phyloP scores from a whole-genome alignment of 2,888 invertebrate species.

The Sinodicranocentrus sp. region DNA sequence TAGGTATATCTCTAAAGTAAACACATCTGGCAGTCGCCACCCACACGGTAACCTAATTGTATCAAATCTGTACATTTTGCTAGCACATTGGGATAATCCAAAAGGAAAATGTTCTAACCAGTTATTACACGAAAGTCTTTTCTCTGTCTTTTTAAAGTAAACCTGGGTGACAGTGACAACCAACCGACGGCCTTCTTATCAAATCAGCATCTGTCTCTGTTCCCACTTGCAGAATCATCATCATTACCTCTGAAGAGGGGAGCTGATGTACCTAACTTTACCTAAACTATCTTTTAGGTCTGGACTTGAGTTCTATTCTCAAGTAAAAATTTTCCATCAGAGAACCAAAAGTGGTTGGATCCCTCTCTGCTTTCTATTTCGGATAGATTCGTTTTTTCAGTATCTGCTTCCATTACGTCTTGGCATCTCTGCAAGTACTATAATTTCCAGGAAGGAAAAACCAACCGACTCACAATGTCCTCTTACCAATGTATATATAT shows the following conservation, averaged over 20 bases:
- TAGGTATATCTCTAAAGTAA: too few relatives aligned
- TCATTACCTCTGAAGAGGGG: constrained; percentile 20
- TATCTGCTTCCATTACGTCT: too few relatives aligned
- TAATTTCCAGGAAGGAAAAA: too few relatives aligned
- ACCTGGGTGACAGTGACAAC: constrained; percentile 52
- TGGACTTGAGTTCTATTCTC: too few relatives aligned
- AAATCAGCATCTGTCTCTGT: constrained; percentile 55
- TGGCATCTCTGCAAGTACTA: too few relatives aligned
- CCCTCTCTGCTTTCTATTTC: too few relatives aligned
- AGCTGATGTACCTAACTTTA: not conserved
- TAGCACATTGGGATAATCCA: not conserved
- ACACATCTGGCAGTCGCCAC: too few relatives aligned
- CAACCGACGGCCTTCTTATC: constrained; percentile 49
- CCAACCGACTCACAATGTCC: too few relatives aligned
- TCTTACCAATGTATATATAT: not conserved
- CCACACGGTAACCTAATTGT: not conserved
- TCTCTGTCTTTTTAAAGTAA: not conserved
- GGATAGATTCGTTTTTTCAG: too few relatives aligned
- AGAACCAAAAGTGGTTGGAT: too few relatives aligned
- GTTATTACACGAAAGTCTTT: constrained; percentile 7
- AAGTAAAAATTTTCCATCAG: too few relatives aligned
- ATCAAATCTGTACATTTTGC: constrained; percentile 17
- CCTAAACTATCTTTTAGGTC: too few relatives aligned
- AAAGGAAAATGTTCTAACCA: constrained; percentile 30
- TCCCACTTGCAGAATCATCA: constrained; percentile 65